Evolutionary conservation across 2,888 invertebrate species (phyloP).

Genomic region (Macrosoma leucophasiata): DNA sequence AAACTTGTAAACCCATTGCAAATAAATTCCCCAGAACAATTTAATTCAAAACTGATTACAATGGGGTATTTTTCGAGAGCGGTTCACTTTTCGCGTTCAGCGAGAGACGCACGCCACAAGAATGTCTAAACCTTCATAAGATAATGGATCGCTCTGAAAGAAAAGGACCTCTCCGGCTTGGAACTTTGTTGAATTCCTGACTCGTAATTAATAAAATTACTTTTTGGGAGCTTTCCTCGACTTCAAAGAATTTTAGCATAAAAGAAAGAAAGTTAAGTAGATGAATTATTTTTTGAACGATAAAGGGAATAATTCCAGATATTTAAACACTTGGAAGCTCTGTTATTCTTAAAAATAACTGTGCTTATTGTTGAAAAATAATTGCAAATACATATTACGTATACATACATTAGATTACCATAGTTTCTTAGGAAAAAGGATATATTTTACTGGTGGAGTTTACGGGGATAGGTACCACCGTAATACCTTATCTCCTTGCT

Average conservation of each 20-base stretch:
- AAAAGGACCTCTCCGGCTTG: slow-evolving; percentile 67
- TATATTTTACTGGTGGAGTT: too few species aligned
- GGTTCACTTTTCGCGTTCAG: not conserved
- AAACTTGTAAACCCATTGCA: too few species aligned
- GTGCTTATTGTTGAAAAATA: too few species aligned
- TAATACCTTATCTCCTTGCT: too few species aligned
- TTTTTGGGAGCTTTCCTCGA: slow-evolving; percentile 73
- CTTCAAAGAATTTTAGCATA: slow-evolving; percentile 74
- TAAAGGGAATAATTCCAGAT: slow-evolving; percentile 68
- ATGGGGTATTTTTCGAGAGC: not conserved
- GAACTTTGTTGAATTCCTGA: slow-evolving; percentile 74
- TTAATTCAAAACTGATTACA: not conserved
- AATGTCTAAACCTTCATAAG: slow-evolving; percentile 75
- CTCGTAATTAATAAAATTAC: slow-evolving; percentile 77
- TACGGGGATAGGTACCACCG: too few species aligned
- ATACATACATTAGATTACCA: too few species aligned
- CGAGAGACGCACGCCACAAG: slow-evolving; percentile 53
- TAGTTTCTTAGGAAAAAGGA: too few species aligned
- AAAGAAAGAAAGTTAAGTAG: slow-evolving; percentile 74
- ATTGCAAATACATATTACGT: too few species aligned
- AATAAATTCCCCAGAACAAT: not conserved
- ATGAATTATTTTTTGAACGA: slow-evolving; percentile 73
- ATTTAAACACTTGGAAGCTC: slow-evolving; percentile 56
- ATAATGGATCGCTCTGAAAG: slow-evolving; percentile 71
- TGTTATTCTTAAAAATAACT: slow-evolving; percentile 42